Percentiles rank a stretch among this genome's conserved stretches.
Evolutionary conservation across 2,888 invertebrate species (phyloP).

Genomic region (Ophonus ardosiacus): DNA sequence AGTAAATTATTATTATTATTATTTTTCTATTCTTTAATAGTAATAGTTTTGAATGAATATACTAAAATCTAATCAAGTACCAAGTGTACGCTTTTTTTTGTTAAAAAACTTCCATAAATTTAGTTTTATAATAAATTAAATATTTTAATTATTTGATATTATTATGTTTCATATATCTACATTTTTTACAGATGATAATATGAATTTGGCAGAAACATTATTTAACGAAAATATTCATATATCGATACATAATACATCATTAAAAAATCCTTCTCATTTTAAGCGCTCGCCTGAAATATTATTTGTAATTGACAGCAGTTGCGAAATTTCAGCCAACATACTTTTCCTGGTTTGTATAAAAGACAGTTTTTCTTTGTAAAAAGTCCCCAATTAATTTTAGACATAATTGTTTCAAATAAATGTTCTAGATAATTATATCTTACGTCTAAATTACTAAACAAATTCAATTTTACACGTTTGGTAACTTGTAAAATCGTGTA

Average conservation of each 20-base stretch:
- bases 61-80: no score
- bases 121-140: no score
- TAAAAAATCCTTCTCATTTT: not conserved
- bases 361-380: no score
- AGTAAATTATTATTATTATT: not conserved
- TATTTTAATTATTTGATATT: not conserved
- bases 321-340: not conserved
- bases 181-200: constrained; percentile 16
- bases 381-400: no score
- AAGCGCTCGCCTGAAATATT: constrained; percentile 11
- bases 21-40: not conserved
- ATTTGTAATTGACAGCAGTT: not conserved
- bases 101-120: no score
- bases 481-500: no score
- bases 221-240: constrained; percentile 19
- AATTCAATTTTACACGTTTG: no score
- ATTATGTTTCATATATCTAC: not conserved
- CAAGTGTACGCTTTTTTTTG: no score
- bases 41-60: no score
- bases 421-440: no score
- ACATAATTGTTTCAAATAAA: no score
- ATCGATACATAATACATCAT: not conserved
- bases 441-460: no score
- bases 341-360: not conserved
- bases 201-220: not conserved